phyloP scores from a whole-genome alignment of 1,140 invertebrate genomes.

The Drosophila serrata region DNA sequence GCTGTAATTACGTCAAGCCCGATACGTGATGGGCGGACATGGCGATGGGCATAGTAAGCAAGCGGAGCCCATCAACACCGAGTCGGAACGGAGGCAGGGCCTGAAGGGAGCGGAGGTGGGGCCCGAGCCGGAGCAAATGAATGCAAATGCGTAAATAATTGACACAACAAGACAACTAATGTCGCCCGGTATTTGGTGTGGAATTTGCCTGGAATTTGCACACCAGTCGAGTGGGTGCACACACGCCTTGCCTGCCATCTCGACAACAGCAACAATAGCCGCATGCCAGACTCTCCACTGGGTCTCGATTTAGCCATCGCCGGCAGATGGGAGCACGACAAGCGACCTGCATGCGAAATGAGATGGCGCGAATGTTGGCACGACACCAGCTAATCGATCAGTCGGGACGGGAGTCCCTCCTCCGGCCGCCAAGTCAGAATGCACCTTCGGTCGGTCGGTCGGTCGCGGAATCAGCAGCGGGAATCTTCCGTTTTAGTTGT shows the following conservation, averaged over 20 bases:
- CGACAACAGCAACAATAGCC: slow-evolving; percentile 29
- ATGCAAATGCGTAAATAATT: slow-evolving; percentile 70
- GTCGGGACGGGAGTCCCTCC: slow-evolving; percentile 5
- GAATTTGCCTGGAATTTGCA: slow-evolving; percentile 34
- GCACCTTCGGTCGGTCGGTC: not conserved
- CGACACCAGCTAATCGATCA: slow-evolving; percentile 9
- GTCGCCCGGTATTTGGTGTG: slow-evolving; percentile 31
- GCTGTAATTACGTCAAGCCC: slow-evolving; percentile 52
- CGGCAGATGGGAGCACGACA: slow-evolving; percentile 19
- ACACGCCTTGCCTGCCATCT: slow-evolving; percentile 9
- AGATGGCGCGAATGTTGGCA: slow-evolving; percentile 38
- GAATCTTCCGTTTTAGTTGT: not conserved
- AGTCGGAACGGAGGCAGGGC: not conserved
- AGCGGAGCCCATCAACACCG: slow-evolving; percentile 9
- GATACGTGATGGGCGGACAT: slow-evolving; percentile 21
- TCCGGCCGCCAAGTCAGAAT: not conserved
- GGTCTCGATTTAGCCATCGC: slow-evolving; percentile 6
- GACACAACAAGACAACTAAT: slow-evolving; percentile 48
- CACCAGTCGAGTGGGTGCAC: slow-evolving; percentile 11
- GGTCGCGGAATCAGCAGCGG: not conserved
- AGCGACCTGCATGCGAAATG: slow-evolving; percentile 51
- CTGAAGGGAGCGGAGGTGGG: not conserved
- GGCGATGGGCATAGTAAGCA: slow-evolving; percentile 10
- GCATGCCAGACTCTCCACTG: slow-evolving; percentile 18
- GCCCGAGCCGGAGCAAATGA: slow-evolving; percentile 25